phyloP scores from a whole-genome alignment of 2,113 vertebrate genomes.

The Mastomys natalensis region DNA sequence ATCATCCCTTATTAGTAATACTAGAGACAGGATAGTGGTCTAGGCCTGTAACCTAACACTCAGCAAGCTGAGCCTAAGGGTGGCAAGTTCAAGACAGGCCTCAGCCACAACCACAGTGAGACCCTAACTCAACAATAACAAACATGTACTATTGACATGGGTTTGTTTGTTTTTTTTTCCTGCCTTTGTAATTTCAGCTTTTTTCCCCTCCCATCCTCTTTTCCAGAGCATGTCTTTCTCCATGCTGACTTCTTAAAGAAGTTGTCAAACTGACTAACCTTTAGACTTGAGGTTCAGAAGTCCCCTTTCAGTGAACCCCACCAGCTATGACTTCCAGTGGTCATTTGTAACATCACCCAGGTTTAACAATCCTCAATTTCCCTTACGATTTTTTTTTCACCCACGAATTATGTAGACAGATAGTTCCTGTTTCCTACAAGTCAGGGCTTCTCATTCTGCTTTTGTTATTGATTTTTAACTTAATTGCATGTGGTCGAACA shows the following conservation, averaged over 20 bases:
- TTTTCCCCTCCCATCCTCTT: background rate
- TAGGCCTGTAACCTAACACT: background rate
- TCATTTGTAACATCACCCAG: background rate
- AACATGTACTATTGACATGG: background rate
- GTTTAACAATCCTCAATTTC: slow-evolving; percentile 14
- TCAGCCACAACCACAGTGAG: background rate
- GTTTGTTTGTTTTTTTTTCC: background rate
- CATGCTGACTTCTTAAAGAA: background rate
- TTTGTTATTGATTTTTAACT: background rate
- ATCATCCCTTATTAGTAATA: background rate
- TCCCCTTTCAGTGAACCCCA: background rate
- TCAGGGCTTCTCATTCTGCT: background rate
- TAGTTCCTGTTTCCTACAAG: background rate
- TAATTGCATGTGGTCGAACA: background rate
- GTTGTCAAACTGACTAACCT: background rate
- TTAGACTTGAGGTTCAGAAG: background rate
- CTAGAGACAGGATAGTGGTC: background rate
- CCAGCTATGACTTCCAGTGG: background rate
- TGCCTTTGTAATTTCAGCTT: background rate
- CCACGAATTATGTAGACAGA: background rate
- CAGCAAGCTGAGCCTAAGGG: background rate
- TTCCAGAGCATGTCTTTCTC: background rate
- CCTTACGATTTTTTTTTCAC: background rate
- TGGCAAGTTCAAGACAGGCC: background rate
- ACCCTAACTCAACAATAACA: background rate